phyloP scores from a whole-genome alignment of 2,113 vertebrate species.

The Bubo bubo region DNA sequence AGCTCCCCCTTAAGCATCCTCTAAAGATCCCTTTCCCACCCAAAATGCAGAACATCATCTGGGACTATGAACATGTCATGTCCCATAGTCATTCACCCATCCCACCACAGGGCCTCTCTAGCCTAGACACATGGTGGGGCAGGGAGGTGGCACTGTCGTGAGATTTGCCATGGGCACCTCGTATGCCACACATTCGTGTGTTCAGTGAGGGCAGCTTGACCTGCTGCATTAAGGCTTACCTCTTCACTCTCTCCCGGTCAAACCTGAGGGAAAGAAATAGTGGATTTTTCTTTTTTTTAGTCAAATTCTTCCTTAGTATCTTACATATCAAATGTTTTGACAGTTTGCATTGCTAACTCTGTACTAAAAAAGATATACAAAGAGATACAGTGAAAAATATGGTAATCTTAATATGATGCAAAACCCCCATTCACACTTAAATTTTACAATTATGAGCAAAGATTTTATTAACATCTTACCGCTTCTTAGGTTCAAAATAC shows the following conservation, averaged over 20 bases:
- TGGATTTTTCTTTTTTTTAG: neutral
- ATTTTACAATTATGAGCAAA: neutral
- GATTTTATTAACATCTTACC: neutral
- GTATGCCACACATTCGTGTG: accelerated
- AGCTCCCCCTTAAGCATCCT: accelerated
- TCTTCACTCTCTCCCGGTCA: neutral
- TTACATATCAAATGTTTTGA: neutral
- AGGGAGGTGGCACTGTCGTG: accelerated
- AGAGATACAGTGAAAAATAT: neutral
- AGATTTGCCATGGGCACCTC: neutral
- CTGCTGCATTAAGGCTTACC: neutral
- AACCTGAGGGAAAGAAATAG: neutral
- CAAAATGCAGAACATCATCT: neutral
- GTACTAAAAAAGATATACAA: neutral
- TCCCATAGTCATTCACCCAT: accelerated
- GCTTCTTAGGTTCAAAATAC: neutral
- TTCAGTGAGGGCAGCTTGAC: neutral
- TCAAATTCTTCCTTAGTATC: neutral
- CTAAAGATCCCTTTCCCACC: neutral
- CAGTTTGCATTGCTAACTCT: neutral
- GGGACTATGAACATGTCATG: neutral
- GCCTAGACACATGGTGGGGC: accelerated
- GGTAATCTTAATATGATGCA: neutral
- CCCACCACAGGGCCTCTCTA: neutral
- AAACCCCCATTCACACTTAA: neutral